phyloP scores from a whole-genome alignment of 2,888 invertebrate genomes.

The Phrixothrix hirtus region DNA sequence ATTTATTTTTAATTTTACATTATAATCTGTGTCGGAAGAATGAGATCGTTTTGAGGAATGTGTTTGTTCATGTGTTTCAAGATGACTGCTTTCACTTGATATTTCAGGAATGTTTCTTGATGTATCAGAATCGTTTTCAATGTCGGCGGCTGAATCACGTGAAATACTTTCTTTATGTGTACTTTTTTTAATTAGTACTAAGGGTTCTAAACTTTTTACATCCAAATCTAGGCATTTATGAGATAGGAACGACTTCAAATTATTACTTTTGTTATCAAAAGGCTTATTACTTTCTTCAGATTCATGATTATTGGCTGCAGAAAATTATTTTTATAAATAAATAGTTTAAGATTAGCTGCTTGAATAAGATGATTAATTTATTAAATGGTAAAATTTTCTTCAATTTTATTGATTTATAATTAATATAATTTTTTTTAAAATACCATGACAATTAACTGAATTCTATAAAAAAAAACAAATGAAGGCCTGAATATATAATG shows the following conservation, averaged over 20 bases:
- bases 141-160: conserved; percentile 42
- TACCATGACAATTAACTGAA: too few species aligned
- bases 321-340: background rate
- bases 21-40: conserved; percentile 13
- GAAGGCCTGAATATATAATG: too few species aligned
- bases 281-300: background rate
- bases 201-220: conserved; percentile 41
- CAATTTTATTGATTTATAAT: too few species aligned
- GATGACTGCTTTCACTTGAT: conserved; percentile 46
- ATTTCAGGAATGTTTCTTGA: conserved; percentile 56
- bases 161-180: conserved; percentile 1
- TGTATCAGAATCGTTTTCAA: conserved; percentile 49
- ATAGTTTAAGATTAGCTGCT: too few species aligned
- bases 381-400: too few species aligned
- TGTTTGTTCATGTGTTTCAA: background rate
- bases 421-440: too few species aligned
- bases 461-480: too few species aligned
- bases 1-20: conserved; percentile 28
- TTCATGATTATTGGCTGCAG: background rate
- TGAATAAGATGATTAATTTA: too few species aligned
- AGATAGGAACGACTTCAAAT: conserved; percentile 40
- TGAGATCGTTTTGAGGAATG: conserved; percentile 14
- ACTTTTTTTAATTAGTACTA: conserved; percentile 35
- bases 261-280: background rate
- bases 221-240: conserved; percentile 46